Conservation (phyloP, 2,888 invertebrate species). For the Dendrolimus houi region DNA sequence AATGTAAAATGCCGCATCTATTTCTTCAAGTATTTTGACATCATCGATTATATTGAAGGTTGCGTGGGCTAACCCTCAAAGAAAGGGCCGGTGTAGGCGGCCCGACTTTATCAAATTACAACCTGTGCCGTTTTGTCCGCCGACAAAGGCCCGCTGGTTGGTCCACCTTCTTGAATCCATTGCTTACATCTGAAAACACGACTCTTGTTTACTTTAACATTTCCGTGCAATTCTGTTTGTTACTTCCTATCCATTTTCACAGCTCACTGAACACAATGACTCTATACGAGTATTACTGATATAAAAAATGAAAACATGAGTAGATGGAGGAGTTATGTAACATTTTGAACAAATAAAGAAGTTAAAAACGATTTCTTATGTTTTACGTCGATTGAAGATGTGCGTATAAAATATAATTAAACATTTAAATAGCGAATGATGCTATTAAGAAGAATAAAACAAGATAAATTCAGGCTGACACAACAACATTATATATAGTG, state of each 20-base stretch:
- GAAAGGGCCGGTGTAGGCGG: slow-evolving; percentile 68
- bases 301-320: too few relatives aligned
- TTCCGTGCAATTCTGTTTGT: slow-evolving; percentile 19
- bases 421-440: too few relatives aligned
- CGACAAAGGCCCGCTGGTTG: slow-evolving; percentile 60
- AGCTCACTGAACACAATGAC: too few relatives aligned
- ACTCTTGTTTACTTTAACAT: slow-evolving; percentile 25
- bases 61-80: slow-evolving; percentile 66
- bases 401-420: too few relatives aligned
- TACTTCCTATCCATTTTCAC: background rate
- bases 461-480: too few relatives aligned
- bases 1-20: slow-evolving; percentile 17
- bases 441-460: too few relatives aligned
- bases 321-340: too few relatives aligned
- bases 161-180: slow-evolving; percentile 31
- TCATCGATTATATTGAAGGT: slow-evolving; percentile 41
- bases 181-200: slow-evolving; percentile 12
- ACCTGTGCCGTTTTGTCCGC: slow-evolving; percentile 68
- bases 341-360: too few relatives aligned
- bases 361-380: too few relatives aligned
- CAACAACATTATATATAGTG: too few relatives aligned
- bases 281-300: too few relatives aligned
- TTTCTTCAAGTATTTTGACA: slow-evolving; percentile 16
- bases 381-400: too few relatives aligned
- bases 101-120: slow-evolving; percentile 73